Base-by-base conservation (phyloP, 2,797 vertebrate species). In the Phrynocephalus forsythii region DNA sequence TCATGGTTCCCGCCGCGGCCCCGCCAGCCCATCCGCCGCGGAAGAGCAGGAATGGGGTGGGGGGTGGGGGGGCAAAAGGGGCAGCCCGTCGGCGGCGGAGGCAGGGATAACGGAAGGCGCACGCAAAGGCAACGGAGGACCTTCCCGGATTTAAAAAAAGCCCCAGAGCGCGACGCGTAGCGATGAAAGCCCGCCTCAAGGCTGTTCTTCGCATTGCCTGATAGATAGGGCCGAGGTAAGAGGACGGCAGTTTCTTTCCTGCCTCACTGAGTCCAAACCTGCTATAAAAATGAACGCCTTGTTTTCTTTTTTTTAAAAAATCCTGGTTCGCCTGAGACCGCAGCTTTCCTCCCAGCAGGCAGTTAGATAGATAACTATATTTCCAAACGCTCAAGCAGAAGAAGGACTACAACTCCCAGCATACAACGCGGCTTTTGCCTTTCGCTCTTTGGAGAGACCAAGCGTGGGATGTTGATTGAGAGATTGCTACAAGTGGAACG, bases 1-100 rank as follows among this genome's bases (percentile, higher is more conserved):
- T 99, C 98, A 99, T 98, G 93, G 91, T 97, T 95, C 83, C 83
- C 80, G 80, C 22, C 86, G 16, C 38, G 11, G 67, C 60, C 15
- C 1, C 2, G 11, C 63, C 2, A 33, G 0, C 69, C 7, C 84
- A 0, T 1, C 71, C 81, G 56, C 3, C 30, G 79, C 60, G 38
- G 38, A 38, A 38, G 38, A 38, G 38, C 38, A 38, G 3, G 38
- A 38, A 38, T 67, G 28, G 67, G 33, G 33, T 33, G 33, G 33
- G 33, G 33, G 33, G 33, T 1, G 33, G 1, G 33, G 33, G 50
- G 50, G 30, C 13, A 3, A 24, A 4, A 26, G 66, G 7, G 48
- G 66, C 3, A 20, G 13, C 24, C 1, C 9, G 0, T 0, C 0
- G 9, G 5, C 0, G 2, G 38, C 3, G 38, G 33, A 33, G 33